Conservation (phyloP, 2,797 vertebrate species). For the Sebastes iracundus region DNA sequence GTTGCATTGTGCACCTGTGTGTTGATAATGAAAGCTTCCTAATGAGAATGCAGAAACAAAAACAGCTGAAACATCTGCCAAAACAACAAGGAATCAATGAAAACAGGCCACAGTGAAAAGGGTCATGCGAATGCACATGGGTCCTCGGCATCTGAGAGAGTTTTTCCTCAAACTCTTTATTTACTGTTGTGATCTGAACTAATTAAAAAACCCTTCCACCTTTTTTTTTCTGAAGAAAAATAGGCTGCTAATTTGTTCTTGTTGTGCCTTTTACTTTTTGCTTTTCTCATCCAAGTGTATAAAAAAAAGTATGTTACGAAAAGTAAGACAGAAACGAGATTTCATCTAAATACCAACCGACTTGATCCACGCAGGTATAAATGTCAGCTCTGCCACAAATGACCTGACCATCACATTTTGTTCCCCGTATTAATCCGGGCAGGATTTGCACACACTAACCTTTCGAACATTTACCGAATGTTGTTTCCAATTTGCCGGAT, state of each 20-base stretch:
- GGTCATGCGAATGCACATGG: conserved; percentile 57
- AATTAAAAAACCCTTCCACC: conserved; percentile 41
- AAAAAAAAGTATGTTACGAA: neutral
- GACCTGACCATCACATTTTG: conserved; percentile 12
- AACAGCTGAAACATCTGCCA: conserved; percentile 60
- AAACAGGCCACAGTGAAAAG: conserved; percentile 47
- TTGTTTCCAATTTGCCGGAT: conserved; percentile 59
- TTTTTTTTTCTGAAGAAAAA: neutral
- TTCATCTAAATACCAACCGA: conserved; percentile 5
- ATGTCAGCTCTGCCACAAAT: conserved; percentile 43
- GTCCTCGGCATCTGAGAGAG: conserved; percentile 21
- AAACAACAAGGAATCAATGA: conserved; percentile 47
- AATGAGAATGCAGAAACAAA: conserved; percentile 63
- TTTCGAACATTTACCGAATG: conserved; percentile 45
- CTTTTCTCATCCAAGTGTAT: neutral
- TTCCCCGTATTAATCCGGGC: conserved; percentile 17
- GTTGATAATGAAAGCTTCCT: conserved; percentile 65
- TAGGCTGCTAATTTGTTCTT: conserved; percentile 34
- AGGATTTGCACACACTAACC: conserved; percentile 50
- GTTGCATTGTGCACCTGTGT: conserved; percentile 69
- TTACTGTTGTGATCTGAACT: conserved; percentile 50
- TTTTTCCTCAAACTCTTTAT: conserved; percentile 33
- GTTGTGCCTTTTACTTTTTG: conserved; percentile 7
- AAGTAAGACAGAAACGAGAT: neutral
- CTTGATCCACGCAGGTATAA: conserved; percentile 31